Evolutionary conservation across 2,888 invertebrate species (phyloP).

Genomic region (Diachrysia chrysitis): DNA sequence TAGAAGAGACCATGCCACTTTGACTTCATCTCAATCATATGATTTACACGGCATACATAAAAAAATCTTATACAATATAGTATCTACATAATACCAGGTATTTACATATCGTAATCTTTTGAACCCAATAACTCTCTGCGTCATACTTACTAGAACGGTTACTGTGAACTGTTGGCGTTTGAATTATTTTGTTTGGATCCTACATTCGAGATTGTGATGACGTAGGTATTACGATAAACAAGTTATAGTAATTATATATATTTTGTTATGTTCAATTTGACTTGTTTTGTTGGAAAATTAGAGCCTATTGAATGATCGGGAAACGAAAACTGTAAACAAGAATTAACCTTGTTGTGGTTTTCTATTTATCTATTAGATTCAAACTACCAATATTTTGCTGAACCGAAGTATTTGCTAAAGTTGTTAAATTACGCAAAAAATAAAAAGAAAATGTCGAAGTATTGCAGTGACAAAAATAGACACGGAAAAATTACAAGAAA

Average conservation of each 20-base stretch:
- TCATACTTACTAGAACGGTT: constrained; percentile 15
- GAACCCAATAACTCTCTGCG: constrained; percentile 2
- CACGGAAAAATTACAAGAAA: no score
- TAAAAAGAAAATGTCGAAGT: no score
- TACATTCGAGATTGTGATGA: constrained; percentile 16
- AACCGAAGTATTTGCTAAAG: no score
- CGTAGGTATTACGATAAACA: not conserved
- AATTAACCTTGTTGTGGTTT: not conserved
- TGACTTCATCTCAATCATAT: no score
- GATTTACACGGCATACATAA: no score
- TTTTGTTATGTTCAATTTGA: not conserved
- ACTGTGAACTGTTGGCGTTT: constrained; percentile 12
- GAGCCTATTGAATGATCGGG: not conserved
- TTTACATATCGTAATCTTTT: constrained; percentile 22
- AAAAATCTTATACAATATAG: no score
- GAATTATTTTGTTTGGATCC: constrained; percentile 33
- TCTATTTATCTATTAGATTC: not conserved
- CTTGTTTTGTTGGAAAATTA: not conserved
- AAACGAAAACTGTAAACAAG: not conserved
- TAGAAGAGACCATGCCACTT: no score
- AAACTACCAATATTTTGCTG: no score
- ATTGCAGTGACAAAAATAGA: no score
- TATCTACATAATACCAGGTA: not conserved
- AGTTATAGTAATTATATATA: not conserved
- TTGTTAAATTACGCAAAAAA: no score